Conservation (phyloP, 2,797 vertebrate species). For the Poeciliopsis turneri region DNA sequence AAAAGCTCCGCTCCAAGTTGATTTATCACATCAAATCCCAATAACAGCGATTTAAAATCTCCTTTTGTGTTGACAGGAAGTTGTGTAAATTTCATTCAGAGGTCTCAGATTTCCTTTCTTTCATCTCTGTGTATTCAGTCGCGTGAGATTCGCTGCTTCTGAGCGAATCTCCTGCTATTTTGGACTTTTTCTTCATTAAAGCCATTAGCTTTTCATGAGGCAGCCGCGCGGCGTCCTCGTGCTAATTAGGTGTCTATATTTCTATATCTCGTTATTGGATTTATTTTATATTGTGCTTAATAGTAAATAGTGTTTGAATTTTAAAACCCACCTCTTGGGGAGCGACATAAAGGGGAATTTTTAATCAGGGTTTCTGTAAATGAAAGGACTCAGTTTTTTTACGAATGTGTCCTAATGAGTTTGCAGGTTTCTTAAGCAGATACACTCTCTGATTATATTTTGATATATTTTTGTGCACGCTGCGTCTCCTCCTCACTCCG, state of each 20-base stretch:
- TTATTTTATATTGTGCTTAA: slow-evolving; percentile 83
- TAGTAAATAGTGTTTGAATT: slow-evolving; percentile 85
- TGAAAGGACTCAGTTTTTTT: slow-evolving; percentile 72
- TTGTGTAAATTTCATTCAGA: background rate
- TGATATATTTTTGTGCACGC: slow-evolving; percentile 29
- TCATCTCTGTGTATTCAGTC: slow-evolving; percentile 2
- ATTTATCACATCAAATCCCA: background rate
- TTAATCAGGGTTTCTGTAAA: slow-evolving; percentile 80
- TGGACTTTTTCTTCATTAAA: slow-evolving; percentile 77
- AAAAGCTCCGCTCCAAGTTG: background rate
- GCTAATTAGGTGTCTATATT: slow-evolving; percentile 84
- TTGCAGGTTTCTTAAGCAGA: slow-evolving; percentile 79
- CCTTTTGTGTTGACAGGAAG: background rate
- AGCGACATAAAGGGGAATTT: slow-evolving; percentile 85
- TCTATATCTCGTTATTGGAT: slow-evolving; percentile 81
- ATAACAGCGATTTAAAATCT: background rate
- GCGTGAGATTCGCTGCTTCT: slow-evolving; percentile 49
- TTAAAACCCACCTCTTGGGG: slow-evolving; percentile 85
- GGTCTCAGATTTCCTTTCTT: background rate
- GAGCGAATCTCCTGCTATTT: slow-evolving; percentile 68
- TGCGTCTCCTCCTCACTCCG: slow-evolving; percentile 58
- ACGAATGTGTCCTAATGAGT: slow-evolving; percentile 80
- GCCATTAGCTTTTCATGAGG: slow-evolving; percentile 72
- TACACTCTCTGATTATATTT: slow-evolving; percentile 88
- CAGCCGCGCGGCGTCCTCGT: slow-evolving; percentile 62